phyloP scores from a whole-genome alignment of 2,113 vertebrate species.

The Trachemys scripta region DNA sequence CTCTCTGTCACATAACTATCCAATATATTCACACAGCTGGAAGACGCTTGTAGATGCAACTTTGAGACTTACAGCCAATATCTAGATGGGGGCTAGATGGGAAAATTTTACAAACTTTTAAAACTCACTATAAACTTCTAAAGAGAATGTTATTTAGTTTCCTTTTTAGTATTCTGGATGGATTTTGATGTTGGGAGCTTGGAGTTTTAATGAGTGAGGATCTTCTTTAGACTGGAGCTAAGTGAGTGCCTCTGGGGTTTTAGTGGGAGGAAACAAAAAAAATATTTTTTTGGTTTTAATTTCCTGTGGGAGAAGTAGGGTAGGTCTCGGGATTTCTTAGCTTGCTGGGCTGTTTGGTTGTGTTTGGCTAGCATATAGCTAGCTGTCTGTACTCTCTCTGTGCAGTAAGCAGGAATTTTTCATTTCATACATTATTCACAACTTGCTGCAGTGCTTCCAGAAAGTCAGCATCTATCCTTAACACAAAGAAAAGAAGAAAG shows the following conservation, averaged over 20 bases:
- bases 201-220: neutral
- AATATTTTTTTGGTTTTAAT: neutral
- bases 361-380: constrained; percentile 24
- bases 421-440: neutral
- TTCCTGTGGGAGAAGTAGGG: neutral
- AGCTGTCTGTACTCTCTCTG: neutral
- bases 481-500: constrained; percentile 13
- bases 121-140: neutral
- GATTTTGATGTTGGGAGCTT: neutral
- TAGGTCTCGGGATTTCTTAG: constrained; percentile 41
- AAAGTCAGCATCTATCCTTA: constrained; percentile 26
- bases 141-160: neutral
- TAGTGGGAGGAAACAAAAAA: neutral
- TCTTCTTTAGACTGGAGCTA: constrained; percentile 23
- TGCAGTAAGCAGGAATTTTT: neutral
- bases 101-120: neutral
- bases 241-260: neutral
- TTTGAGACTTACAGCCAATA: neutral
- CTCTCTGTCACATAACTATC: neutral
- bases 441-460: constrained; percentile 49
- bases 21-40: neutral
- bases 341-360: constrained; percentile 9
- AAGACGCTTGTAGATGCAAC: neutral
- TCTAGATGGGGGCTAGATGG: neutral
- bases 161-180: neutral